Evolutionary conservation across 2,113 vertebrate genomes (phyloP).

Genomic region (Chamaea fasciata): DNA sequence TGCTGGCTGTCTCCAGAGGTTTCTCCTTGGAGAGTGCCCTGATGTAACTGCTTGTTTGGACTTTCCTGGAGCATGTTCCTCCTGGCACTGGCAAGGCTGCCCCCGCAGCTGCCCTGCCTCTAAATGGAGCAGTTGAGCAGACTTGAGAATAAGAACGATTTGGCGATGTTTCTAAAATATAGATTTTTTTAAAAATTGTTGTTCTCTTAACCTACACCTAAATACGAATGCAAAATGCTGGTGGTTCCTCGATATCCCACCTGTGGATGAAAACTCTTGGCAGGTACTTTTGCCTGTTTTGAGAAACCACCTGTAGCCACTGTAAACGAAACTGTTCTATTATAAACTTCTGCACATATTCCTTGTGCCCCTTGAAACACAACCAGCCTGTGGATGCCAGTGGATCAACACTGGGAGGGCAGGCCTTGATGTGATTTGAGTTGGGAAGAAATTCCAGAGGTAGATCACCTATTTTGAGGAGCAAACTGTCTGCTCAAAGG

Average conservation of each 20-base stretch:
- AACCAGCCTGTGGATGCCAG: neutral
- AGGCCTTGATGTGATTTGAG: neutral
- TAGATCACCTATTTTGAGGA: neutral
- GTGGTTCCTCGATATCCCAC: neutral
- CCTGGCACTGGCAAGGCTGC: neutral
- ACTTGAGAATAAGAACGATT: neutral
- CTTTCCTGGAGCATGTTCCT: neutral
- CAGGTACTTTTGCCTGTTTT: neutral
- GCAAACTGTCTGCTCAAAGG: neutral
- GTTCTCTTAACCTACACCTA: neutral
- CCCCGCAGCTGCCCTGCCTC: neutral
- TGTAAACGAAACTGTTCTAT: neutral
- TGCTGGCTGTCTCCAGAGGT: neutral
- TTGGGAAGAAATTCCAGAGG: neutral
- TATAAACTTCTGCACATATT: neutral
- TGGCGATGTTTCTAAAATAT: neutral
- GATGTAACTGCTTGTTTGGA: neutral
- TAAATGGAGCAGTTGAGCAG: neutral
- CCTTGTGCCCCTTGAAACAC: neutral
- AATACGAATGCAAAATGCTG: neutral
- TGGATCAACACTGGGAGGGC: neutral
- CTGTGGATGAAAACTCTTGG: neutral
- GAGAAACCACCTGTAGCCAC: neutral
- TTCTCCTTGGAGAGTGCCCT: neutral
- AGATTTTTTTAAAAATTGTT: neutral